Evolutionary conservation across 1,140 invertebrate genomes (phyloP), one percentile per base, ranked within the genome.

Genomic region (Anthonomus grandis): DNA sequence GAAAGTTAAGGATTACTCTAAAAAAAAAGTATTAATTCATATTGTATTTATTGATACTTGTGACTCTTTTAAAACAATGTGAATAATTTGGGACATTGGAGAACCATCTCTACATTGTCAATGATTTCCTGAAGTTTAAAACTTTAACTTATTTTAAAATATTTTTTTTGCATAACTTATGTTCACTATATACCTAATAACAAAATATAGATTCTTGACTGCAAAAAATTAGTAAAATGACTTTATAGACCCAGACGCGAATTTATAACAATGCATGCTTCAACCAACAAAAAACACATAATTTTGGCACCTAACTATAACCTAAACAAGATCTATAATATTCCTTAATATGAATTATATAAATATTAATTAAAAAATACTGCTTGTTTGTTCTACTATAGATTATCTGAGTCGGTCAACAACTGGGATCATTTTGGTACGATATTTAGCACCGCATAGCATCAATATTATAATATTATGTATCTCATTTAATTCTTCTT

Each of bases 401-500:
- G 19, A 59, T 31, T 34, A 54, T 51, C 18, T 34, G 47, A 42
- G 46, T 48, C 53, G 15, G 12, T 49, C 27, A 48, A 45, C 36
- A 27, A 45, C 21, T 46, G 39, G 57, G 57, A 59, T 59, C 57
- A n/a, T n/a, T n/a, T 36, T 50, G 37, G 56, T 58, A 57, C 45
- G 57, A 54, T 57, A 58, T 57, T 56, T 63, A 47, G 55, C 50
- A 63, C 52, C 58, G 50, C 44, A 31, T 53, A 58, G 62, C 52
- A 64, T 64, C 58, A 58, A 60, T 63, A 60, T n/a, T n/a, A n/a
- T 59, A 50, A 47, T 58, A 56, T 57, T 46, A 42, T 59, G 57
- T 59, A 52, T 53, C 41, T n/a, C n/a, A n/a, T n/a, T n/a, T n/a
- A n/a, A n/a, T n/a, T n/a, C n/a, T n/a, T n/a, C n/a, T n/a, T n/a